Base-by-base conservation (phyloP, 2,797 vertebrate species). In the Tympanoctomys barrerae region DNA sequence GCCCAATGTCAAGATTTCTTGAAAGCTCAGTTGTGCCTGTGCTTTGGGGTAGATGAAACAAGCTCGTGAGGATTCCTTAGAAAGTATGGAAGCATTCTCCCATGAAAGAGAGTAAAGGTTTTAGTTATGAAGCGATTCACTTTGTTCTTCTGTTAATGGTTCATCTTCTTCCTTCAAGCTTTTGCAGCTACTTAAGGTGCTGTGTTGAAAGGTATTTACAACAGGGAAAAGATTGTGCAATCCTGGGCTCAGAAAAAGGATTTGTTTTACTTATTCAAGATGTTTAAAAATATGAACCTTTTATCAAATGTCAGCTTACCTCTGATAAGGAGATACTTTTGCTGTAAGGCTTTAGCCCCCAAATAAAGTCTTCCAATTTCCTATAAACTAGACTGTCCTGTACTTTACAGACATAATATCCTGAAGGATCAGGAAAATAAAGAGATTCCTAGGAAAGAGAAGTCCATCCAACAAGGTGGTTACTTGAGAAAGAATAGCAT, bases 201-300 rank as follows among this genome's bases (percentile, higher is more conserved):
- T 87, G 24, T 89, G 46, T 61, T 85, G 64, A 93, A 94, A 95
- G 49, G 13, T 9, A 57, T 18, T 11, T 89, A 59, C n/a, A 86
- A 70, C 7, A 24, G 14, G 57, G 31, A 31, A 94, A 90, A 59
- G 12, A 57, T 2, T 54, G 49, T 78, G 21, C 24, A 88, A 22
- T 66, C 21, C 8, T 13, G 1, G 9, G 42, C 89, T 70, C 39
- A 81, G 79, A 19, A 92, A 90, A 68, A 11, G 7, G 13, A 85
- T 96, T 96, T 94, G 24, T 90, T 94, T 5, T 93, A 9, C 22
- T 59, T 91, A 14, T 39, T n/a, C 57, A 91, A 91, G 77, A 79
- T n/a, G 10, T 46, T 95, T 88, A 57, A 94, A 96, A 90, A 68
- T 52, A 19, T 49, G 61, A 39, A 54, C 7, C 46, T 94, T 90